Conservation (phyloP, 2,888 invertebrate species). For the Ellobium chinense region DNA sequence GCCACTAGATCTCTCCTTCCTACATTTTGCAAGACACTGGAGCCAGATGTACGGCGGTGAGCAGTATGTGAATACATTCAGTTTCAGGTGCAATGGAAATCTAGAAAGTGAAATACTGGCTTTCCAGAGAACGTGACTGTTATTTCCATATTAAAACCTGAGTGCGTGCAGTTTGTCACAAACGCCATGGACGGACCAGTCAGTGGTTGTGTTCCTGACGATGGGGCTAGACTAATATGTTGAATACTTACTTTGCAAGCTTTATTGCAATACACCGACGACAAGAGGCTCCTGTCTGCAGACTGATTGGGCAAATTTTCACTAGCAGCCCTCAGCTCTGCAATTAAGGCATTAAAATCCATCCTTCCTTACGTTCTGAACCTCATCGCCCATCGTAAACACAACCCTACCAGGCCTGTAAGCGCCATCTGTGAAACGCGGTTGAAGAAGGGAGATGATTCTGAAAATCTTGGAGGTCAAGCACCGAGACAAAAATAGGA, state of each 20-base stretch:
- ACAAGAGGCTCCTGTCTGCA: conserved; percentile 37
- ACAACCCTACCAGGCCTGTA: conserved; percentile 28
- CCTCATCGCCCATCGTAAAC: conserved; percentile 31
- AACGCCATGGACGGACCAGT: conserved; percentile 36
- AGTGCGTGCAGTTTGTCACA: conserved; percentile 39
- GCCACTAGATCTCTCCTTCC: no score
- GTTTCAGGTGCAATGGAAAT: no score
- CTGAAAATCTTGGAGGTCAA: conserved; percentile 20
- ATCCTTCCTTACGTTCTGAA: conserved; percentile 17
- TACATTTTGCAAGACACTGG: no score
- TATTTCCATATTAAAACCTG: no score
- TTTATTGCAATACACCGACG: conserved; percentile 42
- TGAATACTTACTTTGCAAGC: conserved; percentile 41
- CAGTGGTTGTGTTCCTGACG: background rate
- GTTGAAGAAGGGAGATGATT: conserved; percentile 25
- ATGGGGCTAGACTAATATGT: background rate
- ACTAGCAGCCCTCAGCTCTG: conserved; percentile 32
- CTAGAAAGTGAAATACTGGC: no score
- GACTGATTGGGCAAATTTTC: conserved; percentile 33
- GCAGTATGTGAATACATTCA: no score
- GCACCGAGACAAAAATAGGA: no score
- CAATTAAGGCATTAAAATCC: conserved; percentile 44
- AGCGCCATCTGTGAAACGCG: conserved; percentile 47
- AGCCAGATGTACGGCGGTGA: no score
- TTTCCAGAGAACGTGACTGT: no score